Evolutionary conservation across 1,140 invertebrate genomes (phyloP).

Genomic region (Leguminivora glycinivorella): DNA sequence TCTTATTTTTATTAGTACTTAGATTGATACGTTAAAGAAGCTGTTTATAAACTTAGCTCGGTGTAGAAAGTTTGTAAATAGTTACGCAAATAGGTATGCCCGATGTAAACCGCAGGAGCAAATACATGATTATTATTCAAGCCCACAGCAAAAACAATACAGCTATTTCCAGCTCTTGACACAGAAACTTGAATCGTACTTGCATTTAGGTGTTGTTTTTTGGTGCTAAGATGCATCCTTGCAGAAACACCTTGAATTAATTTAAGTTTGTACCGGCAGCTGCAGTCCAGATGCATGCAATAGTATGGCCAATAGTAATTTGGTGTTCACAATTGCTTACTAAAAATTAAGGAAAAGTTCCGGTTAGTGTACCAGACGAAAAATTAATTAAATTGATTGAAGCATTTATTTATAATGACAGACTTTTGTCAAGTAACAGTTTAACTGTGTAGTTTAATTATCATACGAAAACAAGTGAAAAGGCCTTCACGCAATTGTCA

Average conservation of each 20-base stretch:
- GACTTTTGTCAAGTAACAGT: too few species aligned
- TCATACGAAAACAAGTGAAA: background rate
- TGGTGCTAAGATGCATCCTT: background rate
- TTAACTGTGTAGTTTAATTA: background rate
- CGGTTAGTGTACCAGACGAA: background rate
- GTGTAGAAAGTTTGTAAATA: background rate
- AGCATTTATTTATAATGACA: background rate
- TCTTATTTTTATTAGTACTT: too few species aligned
- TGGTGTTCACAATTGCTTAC: too few species aligned
- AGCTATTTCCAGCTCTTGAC: background rate
- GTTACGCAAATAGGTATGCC: background rate
- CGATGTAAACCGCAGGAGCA: constrained; percentile 6
- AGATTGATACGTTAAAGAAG: background rate
- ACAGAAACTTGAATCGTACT: background rate
- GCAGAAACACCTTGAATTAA: background rate
- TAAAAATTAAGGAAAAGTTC: too few species aligned
- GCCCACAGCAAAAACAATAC: background rate
- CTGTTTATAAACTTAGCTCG: background rate
- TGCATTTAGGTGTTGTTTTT: background rate
- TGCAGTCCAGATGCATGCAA: too few species aligned
- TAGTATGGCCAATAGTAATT: too few species aligned
- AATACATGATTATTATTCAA: background rate
- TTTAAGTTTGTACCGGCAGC: background rate
- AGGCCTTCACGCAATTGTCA: background rate
- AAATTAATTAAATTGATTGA: background rate